Conservation (phyloP, 2,888 invertebrate species). For the Allolobophora icterica region DNA sequence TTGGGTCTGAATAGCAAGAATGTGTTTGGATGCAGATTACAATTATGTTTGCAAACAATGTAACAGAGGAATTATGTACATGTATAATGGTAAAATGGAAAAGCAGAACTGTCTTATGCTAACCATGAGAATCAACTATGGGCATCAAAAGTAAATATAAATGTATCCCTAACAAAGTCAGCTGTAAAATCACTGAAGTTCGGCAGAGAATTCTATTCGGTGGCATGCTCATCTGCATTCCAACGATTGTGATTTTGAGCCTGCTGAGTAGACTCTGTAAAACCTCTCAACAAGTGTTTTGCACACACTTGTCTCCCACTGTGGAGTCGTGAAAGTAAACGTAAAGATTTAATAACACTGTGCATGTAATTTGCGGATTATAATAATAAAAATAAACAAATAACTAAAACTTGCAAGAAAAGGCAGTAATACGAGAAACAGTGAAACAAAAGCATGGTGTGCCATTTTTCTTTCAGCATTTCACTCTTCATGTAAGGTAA, state of each 20-base stretch:
- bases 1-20: slow-evolving; percentile 55
- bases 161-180: not conserved
- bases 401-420: not conserved
- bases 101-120: not conserved
- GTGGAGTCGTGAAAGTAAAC: too few relatives aligned
- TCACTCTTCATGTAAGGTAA: not conserved
- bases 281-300: too few relatives aligned
- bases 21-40: not conserved
- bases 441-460: not conserved
- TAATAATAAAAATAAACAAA: not conserved
- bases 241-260: too few relatives aligned
- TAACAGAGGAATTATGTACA: not conserved
- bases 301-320: too few relatives aligned
- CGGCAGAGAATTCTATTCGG: too few relatives aligned
- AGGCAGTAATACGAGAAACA: not conserved
- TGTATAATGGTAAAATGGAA: too few relatives aligned
- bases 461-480: not conserved
- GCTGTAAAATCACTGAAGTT: too few relatives aligned
- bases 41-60: not conserved
- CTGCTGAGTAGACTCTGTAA: too few relatives aligned
- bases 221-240: too few relatives aligned
- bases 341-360: too few relatives aligned
- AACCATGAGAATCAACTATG: too few relatives aligned
- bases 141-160: not conserved
- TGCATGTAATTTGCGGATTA: not conserved